phyloP scores from a whole-genome alignment of 2,888 invertebrate species.

The Eupithecia tripunctaria region DNA sequence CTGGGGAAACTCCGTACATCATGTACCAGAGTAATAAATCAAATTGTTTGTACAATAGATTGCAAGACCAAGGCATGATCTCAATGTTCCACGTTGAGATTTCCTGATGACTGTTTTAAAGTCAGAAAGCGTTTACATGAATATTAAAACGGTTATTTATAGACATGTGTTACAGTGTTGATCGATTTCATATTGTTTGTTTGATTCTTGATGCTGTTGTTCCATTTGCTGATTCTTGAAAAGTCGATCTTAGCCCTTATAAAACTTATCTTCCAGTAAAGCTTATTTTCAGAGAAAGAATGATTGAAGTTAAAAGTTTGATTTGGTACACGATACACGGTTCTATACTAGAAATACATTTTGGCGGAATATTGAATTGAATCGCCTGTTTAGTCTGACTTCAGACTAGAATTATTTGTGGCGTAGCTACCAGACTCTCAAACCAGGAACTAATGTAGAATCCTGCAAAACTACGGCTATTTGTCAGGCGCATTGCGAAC shows the following conservation, averaged over 20 bases:
- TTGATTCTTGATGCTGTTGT: background rate
- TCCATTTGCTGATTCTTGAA: background rate
- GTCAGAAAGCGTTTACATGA: slow-evolving; percentile 4
- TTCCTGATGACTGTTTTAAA: slow-evolving; percentile 1
- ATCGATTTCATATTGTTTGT: background rate
- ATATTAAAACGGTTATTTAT: slow-evolving; percentile 24
- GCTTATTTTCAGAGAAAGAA: background rate
- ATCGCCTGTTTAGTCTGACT: background rate
- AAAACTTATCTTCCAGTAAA: too few relatives aligned
- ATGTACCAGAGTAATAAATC: background rate
- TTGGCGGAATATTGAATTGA: background rate
- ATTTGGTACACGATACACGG: background rate
- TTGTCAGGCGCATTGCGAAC: background rate
- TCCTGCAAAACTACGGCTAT: background rate
- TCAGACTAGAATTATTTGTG: background rate
- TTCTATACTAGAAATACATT: background rate
- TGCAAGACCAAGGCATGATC: background rate
- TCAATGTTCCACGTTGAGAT: slow-evolving; percentile 5
- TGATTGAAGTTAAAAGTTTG: background rate
- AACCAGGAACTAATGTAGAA: background rate
- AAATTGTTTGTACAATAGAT: slow-evolving; percentile 4
- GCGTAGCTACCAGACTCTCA: background rate
- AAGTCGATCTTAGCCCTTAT: too few relatives aligned
- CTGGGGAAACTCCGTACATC: background rate
- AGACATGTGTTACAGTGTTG: slow-evolving; percentile 23